phyloP scores from a whole-genome alignment of 2,888 invertebrate species.

The Drosophila tripunctata region DNA sequence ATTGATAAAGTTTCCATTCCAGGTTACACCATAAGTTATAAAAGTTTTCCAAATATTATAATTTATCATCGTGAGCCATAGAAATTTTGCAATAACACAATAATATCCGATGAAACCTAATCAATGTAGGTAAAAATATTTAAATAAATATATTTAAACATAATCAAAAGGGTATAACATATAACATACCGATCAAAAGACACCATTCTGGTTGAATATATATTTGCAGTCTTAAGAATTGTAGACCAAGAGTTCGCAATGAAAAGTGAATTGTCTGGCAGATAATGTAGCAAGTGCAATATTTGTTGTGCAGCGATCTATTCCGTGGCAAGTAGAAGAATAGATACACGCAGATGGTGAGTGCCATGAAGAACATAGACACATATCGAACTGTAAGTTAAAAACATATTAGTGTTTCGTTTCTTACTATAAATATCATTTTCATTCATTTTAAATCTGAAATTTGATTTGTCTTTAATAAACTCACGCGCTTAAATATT shows the following conservation, averaged over 20 bases:
- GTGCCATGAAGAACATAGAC: constrained; percentile 5
- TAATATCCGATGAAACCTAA: background rate
- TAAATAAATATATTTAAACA: background rate
- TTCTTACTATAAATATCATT: background rate
- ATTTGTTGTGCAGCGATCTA: constrained; percentile 11
- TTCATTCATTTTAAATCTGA: no score
- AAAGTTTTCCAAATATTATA: constrained; percentile 12
- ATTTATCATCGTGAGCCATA: constrained; percentile 11
- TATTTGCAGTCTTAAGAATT: no score
- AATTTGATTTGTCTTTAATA: no score
- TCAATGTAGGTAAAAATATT: no score
- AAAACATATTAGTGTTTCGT: no score
- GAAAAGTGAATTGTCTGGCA: constrained; percentile 5
- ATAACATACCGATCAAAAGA: background rate
- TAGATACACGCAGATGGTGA: background rate
- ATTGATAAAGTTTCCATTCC: background rate
- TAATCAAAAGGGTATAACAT: background rate
- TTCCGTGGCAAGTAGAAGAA: constrained; percentile 3
- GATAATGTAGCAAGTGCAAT: constrained; percentile 9
- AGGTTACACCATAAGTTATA: background rate
- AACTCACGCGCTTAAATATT: no score
- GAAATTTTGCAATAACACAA: background rate
- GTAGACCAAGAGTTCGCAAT: background rate
- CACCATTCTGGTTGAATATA: no score
- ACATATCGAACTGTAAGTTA: background rate